Evolutionary conservation across 2,797 vertebrate species (phyloP).

Genomic region (Cichlasoma orientale): DNA sequence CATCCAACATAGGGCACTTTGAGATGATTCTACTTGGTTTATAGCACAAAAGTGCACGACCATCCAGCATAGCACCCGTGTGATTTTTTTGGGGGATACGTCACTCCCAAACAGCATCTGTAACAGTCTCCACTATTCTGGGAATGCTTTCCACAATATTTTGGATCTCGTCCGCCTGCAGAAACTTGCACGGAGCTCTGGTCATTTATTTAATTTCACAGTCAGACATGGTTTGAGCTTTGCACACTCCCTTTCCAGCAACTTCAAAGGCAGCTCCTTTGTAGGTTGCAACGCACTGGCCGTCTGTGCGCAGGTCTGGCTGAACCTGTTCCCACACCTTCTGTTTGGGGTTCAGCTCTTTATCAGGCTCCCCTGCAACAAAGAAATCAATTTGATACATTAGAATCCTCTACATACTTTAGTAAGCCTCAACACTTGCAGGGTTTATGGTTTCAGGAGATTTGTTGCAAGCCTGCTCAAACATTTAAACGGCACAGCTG

Average conservation of each 20-base stretch:
- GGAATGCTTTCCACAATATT: not conserved
- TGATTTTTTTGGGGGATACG: not conserved
- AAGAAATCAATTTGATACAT: conserved; percentile 4
- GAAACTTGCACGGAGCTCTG: conserved; percentile 15
- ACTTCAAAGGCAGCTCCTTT: conserved; percentile 91
- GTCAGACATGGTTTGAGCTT: conserved; percentile 91
- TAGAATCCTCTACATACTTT: not conserved
- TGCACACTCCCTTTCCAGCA: conserved; percentile 92
- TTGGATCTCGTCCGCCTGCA: conserved; percentile 1
- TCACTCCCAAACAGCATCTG: not conserved
- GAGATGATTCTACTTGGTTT: not conserved
- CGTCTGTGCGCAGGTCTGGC: conserved; percentile 90
- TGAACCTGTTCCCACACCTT: conserved; percentile 95
- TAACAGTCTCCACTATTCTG: not conserved
- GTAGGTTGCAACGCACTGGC: conserved; percentile 88
- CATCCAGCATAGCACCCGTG: not conserved
- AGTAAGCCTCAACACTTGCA: not conserved
- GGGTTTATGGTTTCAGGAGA: not conserved
- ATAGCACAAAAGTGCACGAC: not conserved
- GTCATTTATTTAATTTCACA: conserved; percentile 90
- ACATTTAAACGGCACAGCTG: not conserved
- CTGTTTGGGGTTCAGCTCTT: conserved; percentile 91
- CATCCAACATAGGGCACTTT: conserved; percentile 33
- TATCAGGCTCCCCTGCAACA: conserved; percentile 87
- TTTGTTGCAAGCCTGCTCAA: not conserved